Evolutionary conservation across 2,888 invertebrate species (phyloP).

Genomic region (Drosophila tripunctata): DNA sequence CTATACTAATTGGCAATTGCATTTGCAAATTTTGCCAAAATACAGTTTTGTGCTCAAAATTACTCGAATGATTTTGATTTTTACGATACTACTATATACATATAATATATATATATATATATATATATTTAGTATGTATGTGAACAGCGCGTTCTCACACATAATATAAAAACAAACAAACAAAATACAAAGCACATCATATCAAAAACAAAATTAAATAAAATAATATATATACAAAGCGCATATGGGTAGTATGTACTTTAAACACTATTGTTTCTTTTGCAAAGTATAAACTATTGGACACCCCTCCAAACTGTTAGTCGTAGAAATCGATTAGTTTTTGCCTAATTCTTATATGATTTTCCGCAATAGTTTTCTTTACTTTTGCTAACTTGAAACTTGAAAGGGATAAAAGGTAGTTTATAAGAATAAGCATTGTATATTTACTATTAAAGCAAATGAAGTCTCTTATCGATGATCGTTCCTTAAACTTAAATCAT

Average conservation of each 20-base stretch:
- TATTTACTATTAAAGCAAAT: constrained; percentile 74
- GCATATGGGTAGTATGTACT: constrained; percentile 40
- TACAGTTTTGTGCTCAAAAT: constrained; percentile 68
- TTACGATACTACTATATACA: too few species aligned
- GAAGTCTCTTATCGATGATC: constrained; percentile 79
- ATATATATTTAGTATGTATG: too few species aligned
- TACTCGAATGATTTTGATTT: constrained; percentile 34
- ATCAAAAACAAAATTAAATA: constrained; percentile 35
- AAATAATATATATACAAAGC: constrained; percentile 21
- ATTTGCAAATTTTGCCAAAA: constrained; percentile 79
- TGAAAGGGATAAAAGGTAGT: constrained; percentile 27
- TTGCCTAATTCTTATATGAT: too few species aligned
- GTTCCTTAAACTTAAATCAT: constrained; percentile 73
- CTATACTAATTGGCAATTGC: constrained; percentile 63
- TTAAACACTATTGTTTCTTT: constrained; percentile 10
- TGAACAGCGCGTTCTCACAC: constrained; percentile 44
- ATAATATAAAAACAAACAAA: constrained; percentile 32
- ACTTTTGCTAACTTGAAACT: constrained; percentile 22
- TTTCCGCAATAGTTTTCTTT: constrained; percentile 7
- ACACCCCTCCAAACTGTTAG: constrained; percentile 25
- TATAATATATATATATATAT: too few species aligned
- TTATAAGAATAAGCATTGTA: constrained; percentile 74
- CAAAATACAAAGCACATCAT: constrained; percentile 60
- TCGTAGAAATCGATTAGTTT: too few species aligned
- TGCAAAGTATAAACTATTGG: constrained; percentile 13